Evolutionary conservation across 2,888 invertebrate genomes (phyloP).

Genomic region (Phaedon cochleariae): DNA sequence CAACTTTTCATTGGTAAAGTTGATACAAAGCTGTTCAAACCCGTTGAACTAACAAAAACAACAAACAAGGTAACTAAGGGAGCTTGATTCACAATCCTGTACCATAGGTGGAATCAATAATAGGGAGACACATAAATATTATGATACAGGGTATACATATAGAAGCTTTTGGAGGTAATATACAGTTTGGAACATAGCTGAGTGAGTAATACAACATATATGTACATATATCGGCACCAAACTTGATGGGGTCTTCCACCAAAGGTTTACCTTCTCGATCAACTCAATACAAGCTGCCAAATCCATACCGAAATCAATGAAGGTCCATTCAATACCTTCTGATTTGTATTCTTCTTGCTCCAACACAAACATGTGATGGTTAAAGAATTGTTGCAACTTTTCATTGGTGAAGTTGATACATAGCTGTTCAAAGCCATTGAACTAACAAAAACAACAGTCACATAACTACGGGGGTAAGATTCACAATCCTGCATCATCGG

Average conservation of each 20-base stretch:
- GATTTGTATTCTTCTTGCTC: conserved; percentile 93
- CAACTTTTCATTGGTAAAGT: conserved; percentile 93
- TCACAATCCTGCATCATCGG: conserved; percentile 46
- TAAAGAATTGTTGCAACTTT: conserved; percentile 94
- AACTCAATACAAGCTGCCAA: conserved; percentile 85
- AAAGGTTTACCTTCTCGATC: conserved; percentile 76
- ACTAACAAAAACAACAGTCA: conserved; percentile 64
- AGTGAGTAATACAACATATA: background rate
- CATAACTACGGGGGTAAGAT: conserved; percentile 45
- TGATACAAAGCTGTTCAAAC: conserved; percentile 94
- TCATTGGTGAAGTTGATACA: conserved; percentile 96
- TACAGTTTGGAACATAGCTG: background rate
- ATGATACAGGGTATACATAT: background rate
- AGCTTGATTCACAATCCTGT: conserved; percentile 46
- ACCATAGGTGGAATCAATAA: conserved; percentile 46
- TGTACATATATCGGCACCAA: background rate
- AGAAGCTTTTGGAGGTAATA: background rate
- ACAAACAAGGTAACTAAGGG: conserved; percentile 40
- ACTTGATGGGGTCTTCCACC: too few species aligned
- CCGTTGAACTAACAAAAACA: conserved; percentile 76
- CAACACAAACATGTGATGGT: conserved; percentile 93
- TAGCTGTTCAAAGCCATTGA: conserved; percentile 91
- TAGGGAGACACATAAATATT: background rate
- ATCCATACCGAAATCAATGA: conserved; percentile 94
- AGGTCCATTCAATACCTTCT: conserved; percentile 91